Base-by-base conservation (phyloP, 30 jellyfish, hydroid and myxozoan genomes). In the Rhopilema esculentum region DNA sequence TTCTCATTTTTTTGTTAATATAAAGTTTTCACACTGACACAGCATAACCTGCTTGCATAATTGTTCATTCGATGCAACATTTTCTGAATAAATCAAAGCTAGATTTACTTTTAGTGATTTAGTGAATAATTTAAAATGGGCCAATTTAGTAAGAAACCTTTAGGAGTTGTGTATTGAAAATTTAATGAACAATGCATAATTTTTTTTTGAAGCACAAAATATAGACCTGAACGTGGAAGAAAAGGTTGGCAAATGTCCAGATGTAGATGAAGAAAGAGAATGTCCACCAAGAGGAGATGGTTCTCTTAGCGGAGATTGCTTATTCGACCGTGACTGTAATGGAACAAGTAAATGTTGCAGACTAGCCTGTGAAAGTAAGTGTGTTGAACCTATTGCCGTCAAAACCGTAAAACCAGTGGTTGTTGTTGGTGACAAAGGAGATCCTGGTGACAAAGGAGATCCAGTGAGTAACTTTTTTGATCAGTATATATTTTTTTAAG, bases 391-490 rank as follows among this genome's bases (percentile, higher is more conserved):
- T 27, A 84, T 74, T 1, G 51, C 21, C 18, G 27, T 69, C 8
- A 6, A 2, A 40, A 6, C 57, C 57, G 85, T 85, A 51, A 28
- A 57, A 20, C 80, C 85, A 27, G 53, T 6, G 20, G 65, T 30
- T 6, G 29, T 69, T 8, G 70, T 61, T 20, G 92, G 92, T 32
- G 85, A 83, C 22, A 61, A 68, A 32, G 92, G 92, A 8, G 69
- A 16, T 15, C 92, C 86, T n/a, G 92, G 92, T 17, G 85, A 83
- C 66, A 83, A 70, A 64, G 92, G 92, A 68, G 92, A 83, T 62
- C 92, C 85, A 8, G 92, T 83, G 27, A 83, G 92, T 57, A 23
- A 26, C 33, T 72, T 30, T 72, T 28, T 69, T 69, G 16, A 40
- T 40, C 12, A 40, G n/a, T n/a, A n/a, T n/a, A n/a, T n/a, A n/a